A percentile compares a stretch with the other conserved stretches of the same genome.
phyloP scores from a whole-genome alignment of 2,888 invertebrate species.

The Opisthograptis luteolata region DNA sequence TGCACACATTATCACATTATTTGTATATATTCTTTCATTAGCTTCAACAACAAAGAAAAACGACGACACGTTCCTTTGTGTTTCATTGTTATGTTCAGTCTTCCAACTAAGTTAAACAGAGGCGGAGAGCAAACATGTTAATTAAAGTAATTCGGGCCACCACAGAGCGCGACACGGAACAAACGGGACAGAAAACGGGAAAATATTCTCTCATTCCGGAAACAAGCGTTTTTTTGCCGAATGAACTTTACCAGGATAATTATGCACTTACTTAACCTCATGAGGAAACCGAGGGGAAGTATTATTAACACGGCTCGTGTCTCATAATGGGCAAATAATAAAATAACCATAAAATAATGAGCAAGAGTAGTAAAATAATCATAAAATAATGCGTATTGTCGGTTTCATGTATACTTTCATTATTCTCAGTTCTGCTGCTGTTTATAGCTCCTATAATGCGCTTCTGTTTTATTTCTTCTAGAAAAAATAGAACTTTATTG shows the following conservation, averaged over 20 bases:
- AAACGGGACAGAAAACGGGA: slow-evolving; percentile 2
- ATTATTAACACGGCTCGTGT: slow-evolving; percentile 9
- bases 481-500: no score
- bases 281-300: slow-evolving; percentile 8
- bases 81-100: background rate
- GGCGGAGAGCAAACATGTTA: slow-evolving; percentile 10
- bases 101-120: background rate
- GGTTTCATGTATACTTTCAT: background rate
- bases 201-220: background rate
- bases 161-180: slow-evolving; percentile 1
- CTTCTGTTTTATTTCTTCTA: no score
- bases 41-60: slow-evolving; percentile 1
- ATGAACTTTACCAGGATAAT: slow-evolving; percentile 3
- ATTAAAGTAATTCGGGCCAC: slow-evolving; percentile 16
- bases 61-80: background rate
- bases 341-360: slow-evolving; percentile 1
- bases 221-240: slow-evolving; percentile 2
- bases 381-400: slow-evolving; percentile 1
- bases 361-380: slow-evolving; percentile 2
- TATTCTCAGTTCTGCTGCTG: background rate
- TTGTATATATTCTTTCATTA: background rate
- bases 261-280: slow-evolving; percentile 1
- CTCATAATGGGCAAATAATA: background rate
- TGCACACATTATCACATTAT: no score
- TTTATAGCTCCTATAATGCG: slow-evolving; percentile 8